phyloP scores from a whole-genome alignment of 2,888 invertebrate genomes.

The Drosophila nigritarsus region DNA sequence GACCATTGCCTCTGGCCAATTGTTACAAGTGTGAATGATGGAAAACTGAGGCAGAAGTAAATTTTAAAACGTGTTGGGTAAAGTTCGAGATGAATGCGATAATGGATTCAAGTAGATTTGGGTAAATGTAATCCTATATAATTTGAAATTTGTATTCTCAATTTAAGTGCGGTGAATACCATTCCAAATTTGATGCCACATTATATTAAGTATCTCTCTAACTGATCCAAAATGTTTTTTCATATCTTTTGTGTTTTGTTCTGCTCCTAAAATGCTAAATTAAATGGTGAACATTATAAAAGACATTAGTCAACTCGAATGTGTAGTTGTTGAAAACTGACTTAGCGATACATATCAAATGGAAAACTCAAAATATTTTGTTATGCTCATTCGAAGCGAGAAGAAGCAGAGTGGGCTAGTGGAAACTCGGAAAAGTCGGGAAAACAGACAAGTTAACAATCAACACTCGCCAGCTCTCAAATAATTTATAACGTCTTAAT shows the following conservation, averaged over 20 bases:
- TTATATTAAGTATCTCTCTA: background rate
- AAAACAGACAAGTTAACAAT: conserved; percentile 42
- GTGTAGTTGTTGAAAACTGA: conserved; percentile 52
- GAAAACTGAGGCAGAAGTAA: background rate
- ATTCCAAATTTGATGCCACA: background rate
- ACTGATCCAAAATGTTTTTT: background rate
- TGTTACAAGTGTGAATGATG: conserved; percentile 19
- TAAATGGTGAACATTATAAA: conserved; percentile 28
- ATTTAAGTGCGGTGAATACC: background rate
- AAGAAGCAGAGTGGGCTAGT: conserved; percentile 18
- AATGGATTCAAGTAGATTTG: background rate
- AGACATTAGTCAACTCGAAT: conserved; percentile 61
- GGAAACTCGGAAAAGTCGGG: conserved; percentile 5
- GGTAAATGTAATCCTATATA: background rate
- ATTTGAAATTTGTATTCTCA: background rate
- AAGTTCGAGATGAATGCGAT: background rate
- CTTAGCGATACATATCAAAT: conserved; percentile 65
- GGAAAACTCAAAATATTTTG: conserved; percentile 57
- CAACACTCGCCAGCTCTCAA: conserved; percentile 64
- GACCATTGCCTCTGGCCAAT: conserved; percentile 20
- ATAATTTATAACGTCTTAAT: conserved; percentile 81
- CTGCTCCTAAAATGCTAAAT: conserved; percentile 11
- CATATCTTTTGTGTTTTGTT: background rate
- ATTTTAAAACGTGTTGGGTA: background rate
- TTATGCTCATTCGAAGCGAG: conserved; percentile 69